These are phyloP conservation scores for Zaprionus africanus DNA, from an alignment of 1,140 invertebrate species.

Conservation along the genomic window DNA sequence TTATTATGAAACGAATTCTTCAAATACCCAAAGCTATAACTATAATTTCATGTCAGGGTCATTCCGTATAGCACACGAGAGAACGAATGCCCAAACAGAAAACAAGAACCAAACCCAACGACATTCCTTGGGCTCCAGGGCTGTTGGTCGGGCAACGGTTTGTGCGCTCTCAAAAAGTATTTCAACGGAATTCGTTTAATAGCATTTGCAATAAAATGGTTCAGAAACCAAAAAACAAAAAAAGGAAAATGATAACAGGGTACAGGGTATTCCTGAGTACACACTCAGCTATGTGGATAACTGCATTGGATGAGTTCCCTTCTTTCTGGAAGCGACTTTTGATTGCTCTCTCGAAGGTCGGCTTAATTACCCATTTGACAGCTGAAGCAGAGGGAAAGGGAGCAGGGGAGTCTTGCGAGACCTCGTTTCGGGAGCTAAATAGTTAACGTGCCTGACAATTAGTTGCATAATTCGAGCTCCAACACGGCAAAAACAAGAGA, in stretches of 20 bases:
- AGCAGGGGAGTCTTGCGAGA: not conserved
- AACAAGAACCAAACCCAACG: constrained; percentile 11
- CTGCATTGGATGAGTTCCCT: constrained; percentile 41
- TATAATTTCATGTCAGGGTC: constrained; percentile 45
- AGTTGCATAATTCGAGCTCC: constrained; percentile 71
- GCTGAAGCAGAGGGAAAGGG: constrained; percentile 34
- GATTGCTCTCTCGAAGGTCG: constrained; percentile 60
- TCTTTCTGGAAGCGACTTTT: constrained; percentile 13
- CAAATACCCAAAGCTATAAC: constrained; percentile 37
- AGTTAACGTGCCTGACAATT: constrained; percentile 70
- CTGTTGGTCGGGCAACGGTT: constrained; percentile 35
- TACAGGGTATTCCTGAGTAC: too few species aligned
- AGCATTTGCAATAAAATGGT: constrained; percentile 50
- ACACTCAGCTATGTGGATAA: too few species aligned
- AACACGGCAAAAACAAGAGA: constrained; percentile 10
- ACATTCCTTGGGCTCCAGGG: constrained; percentile 37
- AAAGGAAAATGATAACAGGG: not conserved
- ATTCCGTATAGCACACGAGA: constrained; percentile 4
- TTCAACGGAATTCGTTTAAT: constrained; percentile 54
- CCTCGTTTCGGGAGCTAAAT: constrained; percentile 60
- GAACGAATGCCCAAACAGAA: constrained; percentile 8
- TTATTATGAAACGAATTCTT: constrained; percentile 31
- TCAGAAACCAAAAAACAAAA: not conserved
- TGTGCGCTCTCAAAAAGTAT: constrained; percentile 36
- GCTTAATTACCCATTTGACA: constrained; percentile 77